Evolutionary conservation across 1,140 invertebrate species (phyloP).

Genomic region (Zaprionus africanus): DNA sequence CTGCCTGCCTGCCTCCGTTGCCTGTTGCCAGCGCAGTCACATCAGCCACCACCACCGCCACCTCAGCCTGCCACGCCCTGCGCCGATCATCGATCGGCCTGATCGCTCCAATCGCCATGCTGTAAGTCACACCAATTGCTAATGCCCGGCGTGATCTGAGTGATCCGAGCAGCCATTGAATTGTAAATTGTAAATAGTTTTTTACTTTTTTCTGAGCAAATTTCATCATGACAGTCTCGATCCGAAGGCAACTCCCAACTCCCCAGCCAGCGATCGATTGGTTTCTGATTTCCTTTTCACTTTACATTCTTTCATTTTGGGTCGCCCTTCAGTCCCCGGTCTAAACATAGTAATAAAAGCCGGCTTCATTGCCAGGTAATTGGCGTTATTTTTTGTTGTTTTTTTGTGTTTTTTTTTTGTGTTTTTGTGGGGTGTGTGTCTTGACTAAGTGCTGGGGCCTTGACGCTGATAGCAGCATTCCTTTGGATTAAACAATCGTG

Average conservation of each 20-base stretch:
- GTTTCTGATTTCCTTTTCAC: constrained; percentile 48
- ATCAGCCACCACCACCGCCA: background rate
- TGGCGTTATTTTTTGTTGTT: constrained; percentile 29
- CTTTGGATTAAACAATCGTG: constrained; percentile 1
- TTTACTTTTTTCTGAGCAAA: constrained; percentile 3
- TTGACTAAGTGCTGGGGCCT: constrained; percentile 45
- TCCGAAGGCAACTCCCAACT: constrained; percentile 1
- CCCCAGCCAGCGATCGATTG: constrained; percentile 30
- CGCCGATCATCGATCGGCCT: constrained; percentile 8
- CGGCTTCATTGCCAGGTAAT: constrained; percentile 60
- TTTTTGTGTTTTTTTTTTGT: constrained; percentile 1
- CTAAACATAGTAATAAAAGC: constrained; percentile 71
- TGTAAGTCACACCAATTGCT: constrained; percentile 51
- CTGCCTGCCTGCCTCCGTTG: background rate
- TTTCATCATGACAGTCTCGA: constrained; percentile 21
- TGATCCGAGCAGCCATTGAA: constrained; percentile 43
- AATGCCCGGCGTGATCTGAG: constrained; percentile 22
- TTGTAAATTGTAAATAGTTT: constrained; percentile 56
- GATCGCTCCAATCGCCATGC: constrained; percentile 29
- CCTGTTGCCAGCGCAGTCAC: background rate
- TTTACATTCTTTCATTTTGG: constrained; percentile 31
- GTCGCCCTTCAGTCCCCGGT: constrained; percentile 53
- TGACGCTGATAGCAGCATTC: constrained; percentile 27
- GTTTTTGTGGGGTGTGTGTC: constrained; percentile 60
- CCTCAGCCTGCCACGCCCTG: constrained; percentile 32